Percentiles rank a stretch among this genome's conserved stretches.
Conservation (phyloP, 2,888 invertebrate genomes). For the Dasysyrphus tricinctus region DNA sequence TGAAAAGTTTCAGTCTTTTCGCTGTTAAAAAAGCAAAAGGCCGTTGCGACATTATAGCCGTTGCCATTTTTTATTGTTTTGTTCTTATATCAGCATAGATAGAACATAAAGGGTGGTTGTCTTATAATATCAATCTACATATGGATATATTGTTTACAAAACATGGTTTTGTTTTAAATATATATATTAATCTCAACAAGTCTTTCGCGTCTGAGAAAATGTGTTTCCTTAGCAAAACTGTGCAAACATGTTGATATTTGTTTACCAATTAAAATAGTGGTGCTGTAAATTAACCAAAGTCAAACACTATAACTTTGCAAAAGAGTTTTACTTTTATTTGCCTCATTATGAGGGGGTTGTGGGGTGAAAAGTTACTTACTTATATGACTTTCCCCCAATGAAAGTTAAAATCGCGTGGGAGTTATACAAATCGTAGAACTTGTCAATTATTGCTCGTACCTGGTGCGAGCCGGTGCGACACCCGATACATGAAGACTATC, state of each 20-base stretch:
- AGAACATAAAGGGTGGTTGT: neutral
- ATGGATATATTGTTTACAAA: conserved; percentile 54
- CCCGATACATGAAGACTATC: neutral
- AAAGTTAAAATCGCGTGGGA: conserved; percentile 47
- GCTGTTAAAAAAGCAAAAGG: conserved; percentile 19
- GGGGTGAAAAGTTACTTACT: neutral
- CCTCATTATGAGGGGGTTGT: conserved; percentile 16
- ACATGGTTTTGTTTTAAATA: conserved; percentile 44
- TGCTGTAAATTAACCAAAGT: conserved; percentile 64
- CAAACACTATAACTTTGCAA: conserved; percentile 42
- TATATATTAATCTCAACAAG: conserved; percentile 59
- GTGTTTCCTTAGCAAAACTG: conserved; percentile 65
- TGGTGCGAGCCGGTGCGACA: conserved; percentile 22
- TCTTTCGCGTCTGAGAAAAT: conserved; percentile 22
- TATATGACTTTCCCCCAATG: conserved; percentile 17
- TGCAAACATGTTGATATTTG: conserved; percentile 76
- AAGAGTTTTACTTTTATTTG: conserved; percentile 43
- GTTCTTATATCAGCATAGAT: neutral
- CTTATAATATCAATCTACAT: neutral
- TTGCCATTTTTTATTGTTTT: conserved; percentile 19
- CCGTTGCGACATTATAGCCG: conserved; percentile 21
- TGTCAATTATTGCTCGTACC: conserved; percentile 45
- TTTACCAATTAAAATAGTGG: conserved; percentile 67
- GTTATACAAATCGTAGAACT: conserved; percentile 28
- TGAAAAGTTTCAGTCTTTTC: conserved; percentile 45